Evolutionary conservation across 2,888 invertebrate genomes (phyloP), one percentile per base, ranked within the genome.

Genomic region (Rhamphomyia laevipes): DNA sequence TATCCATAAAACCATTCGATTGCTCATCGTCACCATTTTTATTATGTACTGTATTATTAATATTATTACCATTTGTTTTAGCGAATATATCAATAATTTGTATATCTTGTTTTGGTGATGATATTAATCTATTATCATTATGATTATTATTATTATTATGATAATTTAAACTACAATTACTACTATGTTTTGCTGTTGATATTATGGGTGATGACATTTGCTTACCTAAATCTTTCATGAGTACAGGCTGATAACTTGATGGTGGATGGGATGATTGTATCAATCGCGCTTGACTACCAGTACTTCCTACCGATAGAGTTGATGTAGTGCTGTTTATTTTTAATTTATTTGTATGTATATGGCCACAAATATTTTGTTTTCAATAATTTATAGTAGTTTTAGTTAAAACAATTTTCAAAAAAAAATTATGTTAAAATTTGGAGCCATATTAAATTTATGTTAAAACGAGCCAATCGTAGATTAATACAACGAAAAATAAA

Each of bases 231-330:
- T 90, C 90, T 76, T 88, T 86, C 65, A 86, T 82, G 70, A 84
- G 81, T 59, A 86, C 82, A 51, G 92, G 91, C 63, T 92, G 90
- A 73, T 91, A 92, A 70, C 85, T 87, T 62, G 89, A 84, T 51
- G 93, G 93, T 64, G 91, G 90, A 73, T 92, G 88, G 59, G 92
- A 93, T 57, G 92, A 89, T 74, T 92, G 92, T 67, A 93, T 90
- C 65, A 93, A 81, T 63, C 90, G 82, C 52, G 93, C 91, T 73
- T 91, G 90, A 69, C 89, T 90, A 64, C 92, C 88, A 47, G 91
- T 91, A 73, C 91, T 92, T 65, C 92, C 91, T 53, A 91, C 91
- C 61, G 91, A 92, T 66, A 93, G 77, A 55, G 93, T 93, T 62
- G 92, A 92, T 60, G 92, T 91, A 64, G 92, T 92, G 76, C 91